Percentiles rank a stretch among this genome's conserved stretches.
Conservation (phyloP, 2,797 vertebrate species). For the Loriculus beryllinus region DNA sequence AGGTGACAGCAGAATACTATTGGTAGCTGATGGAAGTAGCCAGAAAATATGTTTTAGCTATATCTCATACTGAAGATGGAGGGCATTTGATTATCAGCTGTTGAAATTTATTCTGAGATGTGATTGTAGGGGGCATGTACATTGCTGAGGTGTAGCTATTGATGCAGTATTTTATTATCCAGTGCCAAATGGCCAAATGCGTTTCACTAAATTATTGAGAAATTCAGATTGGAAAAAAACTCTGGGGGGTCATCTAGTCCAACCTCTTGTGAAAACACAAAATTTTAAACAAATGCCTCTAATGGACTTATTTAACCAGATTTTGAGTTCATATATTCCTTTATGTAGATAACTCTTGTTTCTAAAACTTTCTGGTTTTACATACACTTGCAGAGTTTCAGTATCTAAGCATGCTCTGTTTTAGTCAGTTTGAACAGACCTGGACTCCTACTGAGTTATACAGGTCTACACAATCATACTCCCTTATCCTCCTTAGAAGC, state of each 20-base stretch:
- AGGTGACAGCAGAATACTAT: slow-evolving; percentile 5
- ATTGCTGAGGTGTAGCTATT: not conserved
- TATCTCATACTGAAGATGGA: not conserved
- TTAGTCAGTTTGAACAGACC: not conserved
- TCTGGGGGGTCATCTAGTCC: not conserved
- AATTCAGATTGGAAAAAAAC: slow-evolving; percentile 2
- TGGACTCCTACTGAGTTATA: not conserved
- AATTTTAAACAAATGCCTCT: not conserved
- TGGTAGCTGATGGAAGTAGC: not conserved
- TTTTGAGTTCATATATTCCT: not conserved
- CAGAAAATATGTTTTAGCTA: not conserved
- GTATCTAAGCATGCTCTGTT: not conserved
- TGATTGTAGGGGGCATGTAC: not conserved
- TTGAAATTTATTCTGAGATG: slow-evolving; percentile 1
- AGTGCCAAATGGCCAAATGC: not conserved
- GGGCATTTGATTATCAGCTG: not conserved
- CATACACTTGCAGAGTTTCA: not conserved
- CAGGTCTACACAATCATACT: not conserved
- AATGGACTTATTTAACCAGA: not conserved
- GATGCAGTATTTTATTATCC: not conserved
- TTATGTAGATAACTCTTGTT: not conserved
- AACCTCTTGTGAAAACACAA: not conserved
- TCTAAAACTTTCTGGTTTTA: not conserved
- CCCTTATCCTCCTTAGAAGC: not conserved
- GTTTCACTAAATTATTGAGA: not conserved